Percentiles rank a stretch among this genome's conserved stretches.
These are phyloP conservation scores for Acromyrmex charruanus DNA, from an alignment of 1,140 invertebrate genomes.

Conservation along the genomic window DNA sequence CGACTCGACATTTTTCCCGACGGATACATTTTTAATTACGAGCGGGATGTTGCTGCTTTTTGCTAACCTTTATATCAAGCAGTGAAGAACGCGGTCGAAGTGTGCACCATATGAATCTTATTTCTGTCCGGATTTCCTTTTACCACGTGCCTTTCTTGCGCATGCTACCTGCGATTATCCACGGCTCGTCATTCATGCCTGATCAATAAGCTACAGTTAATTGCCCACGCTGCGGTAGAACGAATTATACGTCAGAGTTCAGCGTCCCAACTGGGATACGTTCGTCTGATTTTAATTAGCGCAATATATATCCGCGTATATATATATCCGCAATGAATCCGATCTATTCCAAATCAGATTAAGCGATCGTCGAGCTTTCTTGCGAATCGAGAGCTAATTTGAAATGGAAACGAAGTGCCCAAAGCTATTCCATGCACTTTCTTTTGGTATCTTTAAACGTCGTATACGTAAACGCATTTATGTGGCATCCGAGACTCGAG, in stretches of 20 bases:
- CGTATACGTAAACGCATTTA: conserved; percentile 33
- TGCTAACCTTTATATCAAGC: not conserved
- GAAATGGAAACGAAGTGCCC: conserved; percentile 59
- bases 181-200: conserved; percentile 62
- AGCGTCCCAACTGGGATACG: conserved; percentile 40
- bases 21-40: conserved; percentile 46
- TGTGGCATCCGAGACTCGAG: not conserved
- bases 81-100: not conserved
- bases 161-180: conserved; percentile 51
- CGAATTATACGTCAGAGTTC: conserved; percentile 59
- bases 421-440: not conserved
- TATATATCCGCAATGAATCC: conserved; percentile 28
- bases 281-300: conserved; percentile 57
- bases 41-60: conserved; percentile 32
- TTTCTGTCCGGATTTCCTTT: conserved; percentile 59
- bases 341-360: conserved; percentile 59
- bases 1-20: conserved; percentile 10
- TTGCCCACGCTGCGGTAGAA: conserved; percentile 51
- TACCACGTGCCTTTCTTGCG: conserved; percentile 52
- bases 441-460: conserved; percentile 29
- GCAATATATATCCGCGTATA: conserved; percentile 4
- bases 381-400: conserved; percentile 61
- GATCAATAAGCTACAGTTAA: conserved; percentile 64
- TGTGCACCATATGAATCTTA: conserved; percentile 32
- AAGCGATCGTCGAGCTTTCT: conserved; percentile 50